phyloP scores from a whole-genome alignment of 2,113 vertebrate genomes.

The Thinocorus orbignyianus region DNA sequence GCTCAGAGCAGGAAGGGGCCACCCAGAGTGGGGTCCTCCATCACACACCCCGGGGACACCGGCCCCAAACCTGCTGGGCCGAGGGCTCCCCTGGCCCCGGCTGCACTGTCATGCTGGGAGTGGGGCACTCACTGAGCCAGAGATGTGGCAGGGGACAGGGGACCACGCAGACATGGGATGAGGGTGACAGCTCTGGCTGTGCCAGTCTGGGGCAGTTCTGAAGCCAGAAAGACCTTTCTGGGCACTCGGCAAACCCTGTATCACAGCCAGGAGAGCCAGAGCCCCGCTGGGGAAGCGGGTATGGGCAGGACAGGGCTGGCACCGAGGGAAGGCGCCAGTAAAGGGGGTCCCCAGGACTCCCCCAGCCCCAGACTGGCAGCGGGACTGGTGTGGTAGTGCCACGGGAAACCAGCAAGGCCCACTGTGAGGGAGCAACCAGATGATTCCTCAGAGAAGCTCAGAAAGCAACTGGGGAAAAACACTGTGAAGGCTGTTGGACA shows the following conservation, averaged over 20 bases:
- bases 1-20: background rate
- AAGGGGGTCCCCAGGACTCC: background rate
- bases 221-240: background rate
- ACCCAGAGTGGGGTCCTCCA: background rate
- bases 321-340: background rate
- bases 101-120: fast-evolving
- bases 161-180: fast-evolving
- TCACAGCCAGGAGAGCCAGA: background rate
- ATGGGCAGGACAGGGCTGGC: background rate
- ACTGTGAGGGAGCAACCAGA: background rate
- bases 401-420: background rate
- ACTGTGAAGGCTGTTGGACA: background rate
- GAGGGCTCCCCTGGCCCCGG: background rate
- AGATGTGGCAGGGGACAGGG: background rate
- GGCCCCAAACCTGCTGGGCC: background rate
- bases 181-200: background rate
- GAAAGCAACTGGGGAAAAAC: background rate
- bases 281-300: background rate
- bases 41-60: fast-evolving
- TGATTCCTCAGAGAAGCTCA: background rate
- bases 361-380: background rate
- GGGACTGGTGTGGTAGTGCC: background rate
- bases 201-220: fast-evolving
- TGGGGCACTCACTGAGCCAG: fast-evolving
- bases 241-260: background rate